Evolutionary conservation across 2,888 invertebrate genomes (phyloP).

Genomic region (Yponomeuta plumbellus): DNA sequence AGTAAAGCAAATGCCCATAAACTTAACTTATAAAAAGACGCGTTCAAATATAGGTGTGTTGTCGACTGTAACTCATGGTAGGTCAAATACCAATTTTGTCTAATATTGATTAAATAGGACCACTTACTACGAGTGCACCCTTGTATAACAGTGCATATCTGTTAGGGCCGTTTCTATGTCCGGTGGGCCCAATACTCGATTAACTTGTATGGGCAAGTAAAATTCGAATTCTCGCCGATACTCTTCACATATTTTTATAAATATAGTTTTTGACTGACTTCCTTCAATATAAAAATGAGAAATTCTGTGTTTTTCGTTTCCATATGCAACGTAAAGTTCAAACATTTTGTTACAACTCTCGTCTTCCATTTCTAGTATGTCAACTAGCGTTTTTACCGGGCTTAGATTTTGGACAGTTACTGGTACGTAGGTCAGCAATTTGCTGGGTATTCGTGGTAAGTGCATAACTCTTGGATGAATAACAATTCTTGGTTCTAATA

Average conservation of each 20-base stretch:
- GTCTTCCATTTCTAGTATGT: conserved; percentile 49
- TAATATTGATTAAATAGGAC: neutral
- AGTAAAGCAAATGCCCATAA: too few relatives aligned
- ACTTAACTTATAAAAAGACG: too few relatives aligned
- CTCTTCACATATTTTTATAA: conserved; percentile 52
- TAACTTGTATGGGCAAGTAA: conserved; percentile 76
- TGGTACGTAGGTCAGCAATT: conserved; percentile 56
- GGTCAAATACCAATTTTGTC: too few relatives aligned
- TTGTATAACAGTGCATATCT: conserved; percentile 52
- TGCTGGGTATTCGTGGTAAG: conserved; percentile 64
- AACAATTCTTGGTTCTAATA: conserved; percentile 66
- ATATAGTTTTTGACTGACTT: conserved; percentile 55
- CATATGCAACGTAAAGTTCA: conserved; percentile 47
- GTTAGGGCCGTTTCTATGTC: conserved; percentile 41
- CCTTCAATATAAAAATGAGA: conserved; percentile 48
- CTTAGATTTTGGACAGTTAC: conserved; percentile 56
- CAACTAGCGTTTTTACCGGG: conserved; percentile 40
- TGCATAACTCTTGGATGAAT: conserved; percentile 69
- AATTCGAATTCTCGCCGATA: conserved; percentile 72
- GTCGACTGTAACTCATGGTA: too few relatives aligned
- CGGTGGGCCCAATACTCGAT: conserved; percentile 76
- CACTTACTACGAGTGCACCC: conserved; percentile 28
- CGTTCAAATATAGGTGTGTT: too few relatives aligned
- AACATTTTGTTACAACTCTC: conserved; percentile 38
- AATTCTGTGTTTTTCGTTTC: conserved; percentile 54